Conservation (phyloP, 2,797 vertebrate species). For the Myotis findleyi region DNA sequence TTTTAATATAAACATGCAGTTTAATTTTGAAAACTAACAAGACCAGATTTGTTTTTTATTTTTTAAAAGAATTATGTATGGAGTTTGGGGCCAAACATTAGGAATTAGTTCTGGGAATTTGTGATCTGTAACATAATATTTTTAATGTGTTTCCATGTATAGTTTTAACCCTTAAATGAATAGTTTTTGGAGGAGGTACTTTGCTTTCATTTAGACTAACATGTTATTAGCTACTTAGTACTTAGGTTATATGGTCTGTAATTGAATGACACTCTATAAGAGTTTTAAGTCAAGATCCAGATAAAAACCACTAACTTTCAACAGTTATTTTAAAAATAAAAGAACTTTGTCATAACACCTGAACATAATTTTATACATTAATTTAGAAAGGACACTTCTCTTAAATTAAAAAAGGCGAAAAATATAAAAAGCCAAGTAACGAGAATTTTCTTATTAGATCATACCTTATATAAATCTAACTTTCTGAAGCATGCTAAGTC, state of each 20-base stretch:
- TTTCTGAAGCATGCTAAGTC: background rate
- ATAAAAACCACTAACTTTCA: constrained; percentile 46
- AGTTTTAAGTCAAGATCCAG: constrained; percentile 19
- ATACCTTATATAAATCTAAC: background rate
- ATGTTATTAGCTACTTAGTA: background rate
- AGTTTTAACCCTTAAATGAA: constrained; percentile 19
- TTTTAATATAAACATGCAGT: constrained; percentile 37
- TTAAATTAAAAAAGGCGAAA: background rate
- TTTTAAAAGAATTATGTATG: background rate
- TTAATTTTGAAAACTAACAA: constrained; percentile 63
- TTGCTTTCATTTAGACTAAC: constrained; percentile 53
- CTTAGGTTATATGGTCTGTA: constrained; percentile 23
- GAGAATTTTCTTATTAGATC: background rate
- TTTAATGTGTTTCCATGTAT: constrained; percentile 38
- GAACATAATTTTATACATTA: background rate
- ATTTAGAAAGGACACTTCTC: constrained; percentile 1
- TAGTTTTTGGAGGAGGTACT: background rate
- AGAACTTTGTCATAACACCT: background rate
- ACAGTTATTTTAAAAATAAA: constrained; percentile 39
- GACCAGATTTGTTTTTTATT: background rate
- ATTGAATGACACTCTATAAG: background rate
- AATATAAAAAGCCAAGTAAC: background rate
- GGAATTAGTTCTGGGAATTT: constrained; percentile 45
- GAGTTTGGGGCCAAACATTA: constrained; percentile 33
- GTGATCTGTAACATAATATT: constrained; percentile 2